phyloP scores from a whole-genome alignment of 2,797 vertebrate genomes.

The Schizothorax lantsangensis region DNA sequence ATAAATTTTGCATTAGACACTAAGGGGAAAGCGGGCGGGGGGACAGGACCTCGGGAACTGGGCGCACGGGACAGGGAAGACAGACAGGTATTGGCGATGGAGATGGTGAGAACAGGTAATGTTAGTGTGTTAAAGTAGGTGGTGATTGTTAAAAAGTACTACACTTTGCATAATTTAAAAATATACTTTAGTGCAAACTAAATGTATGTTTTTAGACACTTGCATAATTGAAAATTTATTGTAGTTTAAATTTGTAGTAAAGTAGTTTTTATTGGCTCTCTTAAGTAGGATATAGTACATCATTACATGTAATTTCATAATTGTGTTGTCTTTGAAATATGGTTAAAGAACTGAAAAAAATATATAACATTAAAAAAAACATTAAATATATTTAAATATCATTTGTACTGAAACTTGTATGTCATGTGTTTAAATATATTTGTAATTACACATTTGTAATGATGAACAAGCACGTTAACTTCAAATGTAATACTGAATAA shows the following conservation, averaged over 20 bases:
- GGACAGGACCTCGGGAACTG: conserved; percentile 68
- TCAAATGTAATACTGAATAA: background rate
- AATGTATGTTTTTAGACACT: background rate
- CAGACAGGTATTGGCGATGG: conserved; percentile 4
- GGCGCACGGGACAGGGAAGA: conserved; percentile 52
- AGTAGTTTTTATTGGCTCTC: background rate
- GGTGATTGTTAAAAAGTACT: background rate
- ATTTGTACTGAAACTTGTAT: background rate
- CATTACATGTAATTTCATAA: background rate
- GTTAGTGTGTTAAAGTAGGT: conserved; percentile 1
- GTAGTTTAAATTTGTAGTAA: background rate
- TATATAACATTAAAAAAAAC: background rate
- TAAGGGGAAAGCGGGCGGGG: conserved; percentile 80
- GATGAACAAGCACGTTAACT: background rate
- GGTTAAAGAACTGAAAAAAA: background rate
- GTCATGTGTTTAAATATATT: background rate
- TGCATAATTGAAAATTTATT: background rate
- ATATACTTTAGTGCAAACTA: background rate
- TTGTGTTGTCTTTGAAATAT: background rate
- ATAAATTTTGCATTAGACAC: conserved; percentile 99
- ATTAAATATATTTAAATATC: no score
- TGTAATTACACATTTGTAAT: background rate
- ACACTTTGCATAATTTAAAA: background rate
- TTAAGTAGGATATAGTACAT: background rate
- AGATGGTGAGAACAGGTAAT: conserved; percentile 18